phyloP scores from a whole-genome alignment of 1,140 invertebrate species.

The Oedothorax gibbosus region DNA sequence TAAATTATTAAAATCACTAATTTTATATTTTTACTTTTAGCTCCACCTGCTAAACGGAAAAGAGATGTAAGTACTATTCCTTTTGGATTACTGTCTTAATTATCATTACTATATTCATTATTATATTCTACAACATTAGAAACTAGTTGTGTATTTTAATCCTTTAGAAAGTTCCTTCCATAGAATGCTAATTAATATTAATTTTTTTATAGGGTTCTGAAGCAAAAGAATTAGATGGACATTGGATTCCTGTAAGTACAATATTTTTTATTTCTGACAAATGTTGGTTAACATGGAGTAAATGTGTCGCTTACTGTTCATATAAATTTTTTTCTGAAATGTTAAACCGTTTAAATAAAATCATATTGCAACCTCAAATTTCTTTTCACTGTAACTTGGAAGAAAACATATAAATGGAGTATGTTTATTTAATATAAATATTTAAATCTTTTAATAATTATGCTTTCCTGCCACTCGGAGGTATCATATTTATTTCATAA shows the following conservation, averaged over 20 bases:
- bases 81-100: neutral
- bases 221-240: constrained; percentile 49
- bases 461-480: too few relatives aligned
- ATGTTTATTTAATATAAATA: too few relatives aligned
- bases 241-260: constrained; percentile 55
- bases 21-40: constrained; percentile 36
- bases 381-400: too few relatives aligned
- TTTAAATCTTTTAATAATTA: too few relatives aligned
- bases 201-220: constrained; percentile 34
- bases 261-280: neutral
- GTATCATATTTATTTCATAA: too few relatives aligned
- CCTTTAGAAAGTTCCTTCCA: neutral
- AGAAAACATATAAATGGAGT: too few relatives aligned
- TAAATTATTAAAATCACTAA: too few relatives aligned
- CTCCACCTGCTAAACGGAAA: constrained; percentile 64
- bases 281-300: too few relatives aligned
- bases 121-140: neutral
- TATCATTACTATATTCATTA: neutral
- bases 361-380: too few relatives aligned
- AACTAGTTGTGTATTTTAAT: neutral
- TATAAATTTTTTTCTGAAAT: too few relatives aligned
- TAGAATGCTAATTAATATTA: neutral
- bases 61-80: constrained; percentile 66
- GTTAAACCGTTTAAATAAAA: too few relatives aligned
- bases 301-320: too few relatives aligned